These are phyloP conservation scores for Eudyptes chrysolophus DNA, from an alignment of 2,113 vertebrate species.

Conservation along the genomic window DNA sequence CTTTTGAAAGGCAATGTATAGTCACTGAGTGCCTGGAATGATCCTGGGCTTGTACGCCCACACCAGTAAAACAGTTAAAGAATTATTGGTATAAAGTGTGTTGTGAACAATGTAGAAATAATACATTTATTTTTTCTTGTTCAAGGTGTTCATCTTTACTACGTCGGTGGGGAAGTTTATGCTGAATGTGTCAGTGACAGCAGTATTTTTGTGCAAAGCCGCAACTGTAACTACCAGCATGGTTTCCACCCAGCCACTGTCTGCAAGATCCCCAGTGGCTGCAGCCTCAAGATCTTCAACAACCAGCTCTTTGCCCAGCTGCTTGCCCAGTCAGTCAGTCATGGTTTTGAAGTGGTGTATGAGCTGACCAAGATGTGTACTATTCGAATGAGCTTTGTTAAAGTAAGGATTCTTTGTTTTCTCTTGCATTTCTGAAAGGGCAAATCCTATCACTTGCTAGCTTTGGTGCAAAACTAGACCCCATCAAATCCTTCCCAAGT, in stretches of 20 bases:
- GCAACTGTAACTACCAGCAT: constrained; percentile 98
- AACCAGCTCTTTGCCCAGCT: constrained; percentile 98
- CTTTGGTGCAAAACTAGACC: not conserved
- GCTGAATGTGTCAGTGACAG: constrained; percentile 97
- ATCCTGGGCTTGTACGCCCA: not conserved
- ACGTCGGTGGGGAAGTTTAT: constrained; percentile 94
- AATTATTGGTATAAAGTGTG: not conserved
- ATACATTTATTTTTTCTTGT: not conserved
- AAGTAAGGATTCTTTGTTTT: constrained; percentile 76
- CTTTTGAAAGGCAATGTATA: not conserved
- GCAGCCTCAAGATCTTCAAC: constrained; percentile 99
- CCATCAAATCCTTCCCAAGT: not conserved
- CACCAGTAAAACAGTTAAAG: not conserved
- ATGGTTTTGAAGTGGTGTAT: constrained; percentile 96
- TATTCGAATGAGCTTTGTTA: constrained; percentile 97
- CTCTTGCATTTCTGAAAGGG: not conserved
- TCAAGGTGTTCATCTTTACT: constrained; percentile 93
- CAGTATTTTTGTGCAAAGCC: constrained; percentile 98
- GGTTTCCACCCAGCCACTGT: constrained; percentile 96
- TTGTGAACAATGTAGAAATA: not conserved
- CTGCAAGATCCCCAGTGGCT: constrained; percentile 98
- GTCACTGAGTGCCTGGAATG: not conserved
- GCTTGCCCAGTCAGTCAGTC: constrained; percentile 94
- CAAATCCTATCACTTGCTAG: not conserved
- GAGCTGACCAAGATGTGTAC: constrained; percentile 99